A percentile compares a stretch with the other conserved stretches of the same genome.
phyloP scores from a whole-genome alignment of 2,888 invertebrate genomes.

The Pollenia griseotomentosa region DNA sequence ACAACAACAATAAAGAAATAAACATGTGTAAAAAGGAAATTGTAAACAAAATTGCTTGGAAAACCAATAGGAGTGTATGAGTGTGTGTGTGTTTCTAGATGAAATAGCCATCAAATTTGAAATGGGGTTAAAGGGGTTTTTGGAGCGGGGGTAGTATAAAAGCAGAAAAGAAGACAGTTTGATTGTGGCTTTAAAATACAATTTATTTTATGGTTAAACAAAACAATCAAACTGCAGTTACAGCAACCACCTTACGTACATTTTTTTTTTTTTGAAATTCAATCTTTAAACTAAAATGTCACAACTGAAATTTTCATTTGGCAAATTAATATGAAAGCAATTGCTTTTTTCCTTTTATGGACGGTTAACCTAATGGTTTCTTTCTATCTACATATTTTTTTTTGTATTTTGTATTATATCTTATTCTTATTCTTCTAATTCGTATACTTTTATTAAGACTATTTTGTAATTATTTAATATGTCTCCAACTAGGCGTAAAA shows the following conservation, averaged over 20 bases:
- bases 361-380: constrained; percentile 61
- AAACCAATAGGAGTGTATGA: constrained; percentile 17
- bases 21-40: constrained; percentile 73
- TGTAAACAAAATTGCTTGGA: constrained; percentile 73
- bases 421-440: not conserved
- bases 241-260: not conserved
- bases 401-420: no score
- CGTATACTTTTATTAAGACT: not conserved
- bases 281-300: constrained; percentile 38
- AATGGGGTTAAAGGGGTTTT: constrained; percentile 30
- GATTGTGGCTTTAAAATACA: constrained; percentile 71
- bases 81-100: no score
- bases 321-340: constrained; percentile 37
- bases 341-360: constrained; percentile 7
- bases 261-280: constrained; percentile 1
- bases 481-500: constrained; percentile 67
- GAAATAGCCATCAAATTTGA: constrained; percentile 43
- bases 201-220: constrained; percentile 73
- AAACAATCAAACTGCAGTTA: constrained; percentile 62
- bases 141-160: not conserved
- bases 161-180: constrained; percentile 26
- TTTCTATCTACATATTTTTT: not conserved
- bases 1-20: constrained; percentile 54
- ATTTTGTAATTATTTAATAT: constrained; percentile 55
- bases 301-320: constrained; percentile 11